Evolutionary conservation across 2,888 invertebrate species (phyloP), one percentile per base, ranked within the genome.

Genomic region (Gymnoscelis rufifasciata): DNA sequence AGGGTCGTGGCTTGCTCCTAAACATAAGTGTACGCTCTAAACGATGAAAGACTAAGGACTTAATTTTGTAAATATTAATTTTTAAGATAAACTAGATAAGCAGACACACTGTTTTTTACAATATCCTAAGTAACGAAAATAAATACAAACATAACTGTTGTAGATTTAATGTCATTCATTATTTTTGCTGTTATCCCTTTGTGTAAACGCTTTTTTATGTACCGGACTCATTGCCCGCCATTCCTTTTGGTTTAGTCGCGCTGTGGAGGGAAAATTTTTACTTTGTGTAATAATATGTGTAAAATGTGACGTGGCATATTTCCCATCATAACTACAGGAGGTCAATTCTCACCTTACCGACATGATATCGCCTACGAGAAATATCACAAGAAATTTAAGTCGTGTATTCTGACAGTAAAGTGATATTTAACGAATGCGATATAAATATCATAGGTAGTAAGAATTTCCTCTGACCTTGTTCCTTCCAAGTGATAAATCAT

Each of bases 41-140:
- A 75, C 72, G 82, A 80, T 78, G 77, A 82, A 83, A 83, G 77
- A 84, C 83, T 80, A 78, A 73, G 75, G 75, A 83, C 78, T 82
- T 83, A 77, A 83, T 81, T 78, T 80, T 87, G 84, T 87, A 84
- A 69, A 86, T 84, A 86, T 71, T 83, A 82, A 56, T 72, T 72
- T 64, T 55, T 84, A 83, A 86, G 84, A 62, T 77, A 74, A 49
- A 60, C 66, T 76, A 79, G 71, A 62, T 83, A 83, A 82, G 81
- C 75, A 69, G 74, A 82, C 74, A 80, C 77, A 83, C 83, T 79
- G 83, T 88, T 88, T 88, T 87, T 84, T 87, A 88, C 83, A 83
- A 84, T 87, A 87, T 84, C 72, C 68, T 86, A 86, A 75, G 71
- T 78, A 79, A 79, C 75, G 70, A 72, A 74, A 72, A 76, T 73